Percentiles rank a stretch among this genome's conserved stretches.
Evolutionary conservation across 1,140 invertebrate genomes (phyloP).

Genomic region (Amphibalanus amphitrite): DNA sequence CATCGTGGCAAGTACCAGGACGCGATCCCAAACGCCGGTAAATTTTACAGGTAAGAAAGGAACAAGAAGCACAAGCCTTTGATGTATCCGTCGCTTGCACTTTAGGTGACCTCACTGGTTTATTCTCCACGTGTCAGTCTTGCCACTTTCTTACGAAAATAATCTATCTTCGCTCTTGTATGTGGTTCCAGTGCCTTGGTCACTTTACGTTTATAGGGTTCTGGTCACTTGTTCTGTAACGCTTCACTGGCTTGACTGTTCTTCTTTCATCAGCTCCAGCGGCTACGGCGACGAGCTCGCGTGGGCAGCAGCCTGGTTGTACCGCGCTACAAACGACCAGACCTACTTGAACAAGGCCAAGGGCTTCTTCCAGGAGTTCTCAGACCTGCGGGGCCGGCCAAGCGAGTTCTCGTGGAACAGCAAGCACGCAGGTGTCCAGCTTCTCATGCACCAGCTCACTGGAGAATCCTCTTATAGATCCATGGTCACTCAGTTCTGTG

Average conservation of each 20-base stretch:
- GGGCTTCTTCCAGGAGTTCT: slow-evolving; percentile 32
- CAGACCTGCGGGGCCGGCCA: slow-evolving; percentile 24
- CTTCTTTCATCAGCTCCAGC: slow-evolving; percentile 25
- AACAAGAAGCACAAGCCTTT: too few relatives aligned
- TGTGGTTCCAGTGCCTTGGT: too few relatives aligned
- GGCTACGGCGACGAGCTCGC: slow-evolving; percentile 42
- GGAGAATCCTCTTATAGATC: slow-evolving; percentile 4
- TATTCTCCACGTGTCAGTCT: background rate
- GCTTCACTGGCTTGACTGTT: too few relatives aligned
- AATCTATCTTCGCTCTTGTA: background rate
- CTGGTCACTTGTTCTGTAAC: too few relatives aligned
- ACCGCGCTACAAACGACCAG: slow-evolving; percentile 29
- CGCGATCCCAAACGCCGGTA: slow-evolving; percentile 22
- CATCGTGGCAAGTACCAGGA: slow-evolving; percentile 25
- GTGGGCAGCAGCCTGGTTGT: slow-evolving; percentile 43
- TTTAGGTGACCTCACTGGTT: background rate
- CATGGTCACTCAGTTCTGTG: slow-evolving; percentile 10
- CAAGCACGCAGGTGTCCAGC: slow-evolving; percentile 9
- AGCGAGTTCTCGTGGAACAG: slow-evolving; percentile 11
- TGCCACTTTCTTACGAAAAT: background rate
- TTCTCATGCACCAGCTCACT: slow-evolving; percentile 10
- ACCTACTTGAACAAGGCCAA: slow-evolving; percentile 16
- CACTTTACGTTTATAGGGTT: too few relatives aligned
- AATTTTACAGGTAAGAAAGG: slow-evolving; percentile 23
- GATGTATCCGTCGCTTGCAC: too few relatives aligned